Base-by-base conservation (phyloP, 2,113 vertebrate species). In the Tachuris rubrigastra region DNA sequence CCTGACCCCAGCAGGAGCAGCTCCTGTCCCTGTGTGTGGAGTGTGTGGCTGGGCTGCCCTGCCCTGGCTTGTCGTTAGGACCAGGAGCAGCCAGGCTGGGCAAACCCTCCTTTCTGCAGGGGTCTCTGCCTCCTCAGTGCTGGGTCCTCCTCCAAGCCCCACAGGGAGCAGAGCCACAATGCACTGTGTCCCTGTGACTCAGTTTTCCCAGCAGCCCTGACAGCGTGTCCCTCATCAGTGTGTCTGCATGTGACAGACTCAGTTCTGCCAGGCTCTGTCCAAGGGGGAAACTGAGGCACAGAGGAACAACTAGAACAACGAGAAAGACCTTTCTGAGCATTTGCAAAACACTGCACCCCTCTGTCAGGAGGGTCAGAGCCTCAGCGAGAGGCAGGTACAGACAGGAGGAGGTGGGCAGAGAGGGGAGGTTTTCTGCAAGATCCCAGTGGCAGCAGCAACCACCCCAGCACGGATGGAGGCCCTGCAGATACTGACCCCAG, bases 121-220 rank as follows among this genome's bases (percentile, higher is more conserved):
- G 31, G 7, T 30, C 35, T 58, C 49, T 63, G 59, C 44, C 23
- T n/a, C 22, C n/a, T 41, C 0, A 0, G 33, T 37, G 28, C 53
- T 59, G 42, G 22, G 59, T 55, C 14, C 16, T 58, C 11, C 46
- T 58, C 31, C 28, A 35, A 1, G 2, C 21, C 47, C 27, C 12
- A 5, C 0, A 0, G n/a, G 31, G 23, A 86, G 28, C 1, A 0
- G 66, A 78, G 46, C n/a, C 2, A 12, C 7, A 41, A 5, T 7
- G 52, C 2, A 2, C 18, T 25, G 39, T 35, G n/a, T 8, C 11
- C 31, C 63, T 0, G 2, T 41, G 68, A 41, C 77, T 87, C 72
- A 46, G 73, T 77, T 87, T 89, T 82, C 63, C 58, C 81, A 24
- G 21, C 39, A 49, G 66, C 37, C 39, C 46, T 46, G 52, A 24